phyloP scores from a whole-genome alignment of 2,888 invertebrate genomes.

The Mythimna loreyi region DNA sequence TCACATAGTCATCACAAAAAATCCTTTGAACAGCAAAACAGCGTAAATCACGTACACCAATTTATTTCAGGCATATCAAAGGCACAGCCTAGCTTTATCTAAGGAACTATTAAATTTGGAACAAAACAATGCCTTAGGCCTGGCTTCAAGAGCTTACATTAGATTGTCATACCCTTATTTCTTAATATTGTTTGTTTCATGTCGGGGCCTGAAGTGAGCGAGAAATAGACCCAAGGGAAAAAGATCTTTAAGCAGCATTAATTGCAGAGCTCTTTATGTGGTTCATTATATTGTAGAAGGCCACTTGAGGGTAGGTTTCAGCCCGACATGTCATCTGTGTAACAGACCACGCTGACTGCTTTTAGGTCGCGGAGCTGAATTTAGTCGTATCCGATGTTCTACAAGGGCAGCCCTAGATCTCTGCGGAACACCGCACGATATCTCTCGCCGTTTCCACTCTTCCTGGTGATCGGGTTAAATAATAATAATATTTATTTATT shows the following conservation, averaged over 20 bases:
- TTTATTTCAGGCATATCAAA: conserved; percentile 29
- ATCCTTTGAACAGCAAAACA: neutral
- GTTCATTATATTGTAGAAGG: no score
- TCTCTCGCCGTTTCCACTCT: no score
- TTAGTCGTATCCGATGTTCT: no score
- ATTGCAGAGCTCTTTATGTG: no score
- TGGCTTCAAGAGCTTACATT: conserved; percentile 33
- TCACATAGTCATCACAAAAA: neutral
- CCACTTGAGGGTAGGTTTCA: no score
- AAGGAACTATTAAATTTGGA: conserved; percentile 9
- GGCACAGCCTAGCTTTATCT: neutral
- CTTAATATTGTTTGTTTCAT: conserved; percentile 38
- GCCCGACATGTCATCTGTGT: no score
- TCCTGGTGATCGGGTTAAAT: no score
- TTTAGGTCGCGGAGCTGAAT: no score
- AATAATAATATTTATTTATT: no score
- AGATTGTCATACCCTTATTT: conserved; percentile 37
- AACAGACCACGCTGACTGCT: no score
- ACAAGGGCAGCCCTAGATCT: no score
- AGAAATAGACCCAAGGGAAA: neutral
- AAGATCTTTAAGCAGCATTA: neutral
- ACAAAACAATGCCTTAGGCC: conserved; percentile 32
- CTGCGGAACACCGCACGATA: no score
- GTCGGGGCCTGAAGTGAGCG: conserved; percentile 39
- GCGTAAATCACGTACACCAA: conserved; percentile 2